Base-by-base conservation (phyloP, 2,888 invertebrate genomes). In the Drosophila demipolita region DNA sequence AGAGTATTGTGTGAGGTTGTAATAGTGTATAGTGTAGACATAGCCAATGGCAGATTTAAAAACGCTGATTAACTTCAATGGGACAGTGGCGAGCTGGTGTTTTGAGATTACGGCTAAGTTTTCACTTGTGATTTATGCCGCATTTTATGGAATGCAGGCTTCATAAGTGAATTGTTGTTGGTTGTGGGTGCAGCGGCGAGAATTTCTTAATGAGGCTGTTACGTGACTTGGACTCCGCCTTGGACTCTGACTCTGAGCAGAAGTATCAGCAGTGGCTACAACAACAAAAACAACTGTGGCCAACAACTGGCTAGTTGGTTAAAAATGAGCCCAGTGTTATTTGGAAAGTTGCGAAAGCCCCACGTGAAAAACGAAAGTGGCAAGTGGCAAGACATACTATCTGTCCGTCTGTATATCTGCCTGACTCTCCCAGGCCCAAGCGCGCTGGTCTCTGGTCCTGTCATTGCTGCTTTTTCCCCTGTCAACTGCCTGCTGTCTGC, bases 71-170 rank as follows among this genome's bases (percentile, higher is more conserved):
- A 89, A 77, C 70, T 45, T 75, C 65, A 74, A 79, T 73, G 75
- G 20, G 48, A 42, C 45, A 50, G 70, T 75, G 64, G 60, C 20
- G 11, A 71, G 72, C n/a, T 81, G 73, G 70, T 64, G 64, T 73
- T 69, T 74, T 54, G 63, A 72, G 50, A 75, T 69, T 66, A 58
- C 63, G 52, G 60, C 65, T 42, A 61, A 54, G 64, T 78, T 82
- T 83, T 73, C 81, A 69, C 73, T 73, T 71, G 71, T 85, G 86
- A 84, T 83, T 87, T 80, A 85, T 87, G 83, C 83, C 88, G 83
- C 69, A 45, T 15, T 45, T 23, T 15, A n/a, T n/a, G 38, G 52
- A 52, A 40, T 40, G 38, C 26, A 26, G 38, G 49, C 45, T 53
- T 50, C 49, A 62, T 66, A 52, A 53, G 50, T 66, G 52, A 45